These are phyloP conservation scores for Pteromalus puparum DNA, from an alignment of 1,140 invertebrate species.

Conservation along the genomic window DNA sequence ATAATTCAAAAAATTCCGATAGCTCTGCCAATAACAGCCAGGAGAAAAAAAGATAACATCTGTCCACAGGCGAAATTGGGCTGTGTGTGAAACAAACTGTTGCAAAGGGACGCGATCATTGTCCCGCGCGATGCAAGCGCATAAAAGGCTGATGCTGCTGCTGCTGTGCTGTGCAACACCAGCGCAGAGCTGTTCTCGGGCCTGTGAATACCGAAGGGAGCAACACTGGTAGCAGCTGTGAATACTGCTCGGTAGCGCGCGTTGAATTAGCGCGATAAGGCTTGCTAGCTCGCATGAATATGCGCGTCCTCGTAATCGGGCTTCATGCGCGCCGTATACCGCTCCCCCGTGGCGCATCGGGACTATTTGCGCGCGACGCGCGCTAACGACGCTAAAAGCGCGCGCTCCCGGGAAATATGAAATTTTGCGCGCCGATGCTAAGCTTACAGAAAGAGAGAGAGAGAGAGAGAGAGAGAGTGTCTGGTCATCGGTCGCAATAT, in stretches of 20 bases:
- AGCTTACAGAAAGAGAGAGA: too few relatives aligned
- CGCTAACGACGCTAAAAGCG: neutral
- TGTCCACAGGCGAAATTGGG: neutral
- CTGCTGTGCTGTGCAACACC: too few relatives aligned
- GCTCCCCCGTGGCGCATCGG: neutral
- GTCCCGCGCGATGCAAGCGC: neutral
- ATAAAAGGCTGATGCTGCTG: neutral
- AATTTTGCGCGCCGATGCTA: neutral
- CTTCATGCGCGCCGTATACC: neutral
- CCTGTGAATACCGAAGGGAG: too few relatives aligned
- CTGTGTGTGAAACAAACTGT: neutral
- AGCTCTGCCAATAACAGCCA: too few relatives aligned
- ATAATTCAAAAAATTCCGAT: too few relatives aligned
- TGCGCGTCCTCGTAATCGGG: neutral
- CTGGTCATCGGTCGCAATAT: too few relatives aligned
- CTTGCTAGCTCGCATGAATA: neutral
- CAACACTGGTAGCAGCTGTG: neutral
- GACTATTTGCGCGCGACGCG: neutral
- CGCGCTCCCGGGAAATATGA: slow-evolving; percentile 1
- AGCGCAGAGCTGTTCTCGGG: too few relatives aligned
- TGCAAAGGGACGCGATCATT: neutral
- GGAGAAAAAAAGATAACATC: neutral
- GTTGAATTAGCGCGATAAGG: slow-evolving; percentile 18
- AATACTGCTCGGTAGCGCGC: neutral
- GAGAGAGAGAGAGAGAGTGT: too few relatives aligned